A percentile compares a stretch with the other conserved stretches of the same genome.
phyloP scores from a whole-genome alignment of 1,140 invertebrate species.

The Protaetia brevitarsis region DNA sequence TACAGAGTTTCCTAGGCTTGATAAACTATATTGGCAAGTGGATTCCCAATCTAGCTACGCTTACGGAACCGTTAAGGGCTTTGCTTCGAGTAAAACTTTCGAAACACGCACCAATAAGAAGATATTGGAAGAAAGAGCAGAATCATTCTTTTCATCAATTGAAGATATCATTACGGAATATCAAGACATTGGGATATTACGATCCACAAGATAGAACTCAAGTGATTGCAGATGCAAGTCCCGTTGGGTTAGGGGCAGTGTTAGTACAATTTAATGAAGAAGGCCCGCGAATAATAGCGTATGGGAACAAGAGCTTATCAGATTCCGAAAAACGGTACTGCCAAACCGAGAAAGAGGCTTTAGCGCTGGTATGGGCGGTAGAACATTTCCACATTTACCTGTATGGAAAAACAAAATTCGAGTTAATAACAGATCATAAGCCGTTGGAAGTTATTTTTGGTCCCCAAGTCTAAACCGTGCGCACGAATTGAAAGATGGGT shows the following conservation, averaged over 20 bases:
- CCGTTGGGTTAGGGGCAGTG: constrained; percentile 47
- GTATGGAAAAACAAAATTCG: too few relatives aligned
- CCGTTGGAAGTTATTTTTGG: too few relatives aligned
- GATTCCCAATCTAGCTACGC: constrained; percentile 38
- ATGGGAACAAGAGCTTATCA: too few relatives aligned
- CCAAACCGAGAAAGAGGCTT: too few relatives aligned
- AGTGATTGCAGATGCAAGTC: constrained; percentile 50
- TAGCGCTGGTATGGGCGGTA: too few relatives aligned
- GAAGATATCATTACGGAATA: constrained; percentile 34
- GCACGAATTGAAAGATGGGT: too few relatives aligned
- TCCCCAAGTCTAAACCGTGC: too few relatives aligned
- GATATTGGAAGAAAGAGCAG: not conserved
- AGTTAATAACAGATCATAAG: too few relatives aligned
- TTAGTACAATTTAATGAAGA: constrained; percentile 33
- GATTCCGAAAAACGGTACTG: too few relatives aligned
- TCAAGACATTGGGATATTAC: constrained; percentile 54
- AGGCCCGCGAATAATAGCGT: constrained; percentile 28
- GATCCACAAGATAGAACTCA: constrained; percentile 38
- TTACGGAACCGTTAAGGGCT: constrained; percentile 36
- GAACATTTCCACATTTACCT: too few relatives aligned
- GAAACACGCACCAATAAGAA: constrained; percentile 24
- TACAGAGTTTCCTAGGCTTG: too few relatives aligned
- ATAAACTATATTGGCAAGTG: too few relatives aligned
- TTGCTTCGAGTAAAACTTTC: constrained; percentile 32
- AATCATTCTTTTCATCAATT: not conserved